Conservation (phyloP, 2,888 invertebrate genomes). For the Apotomis capreana region DNA sequence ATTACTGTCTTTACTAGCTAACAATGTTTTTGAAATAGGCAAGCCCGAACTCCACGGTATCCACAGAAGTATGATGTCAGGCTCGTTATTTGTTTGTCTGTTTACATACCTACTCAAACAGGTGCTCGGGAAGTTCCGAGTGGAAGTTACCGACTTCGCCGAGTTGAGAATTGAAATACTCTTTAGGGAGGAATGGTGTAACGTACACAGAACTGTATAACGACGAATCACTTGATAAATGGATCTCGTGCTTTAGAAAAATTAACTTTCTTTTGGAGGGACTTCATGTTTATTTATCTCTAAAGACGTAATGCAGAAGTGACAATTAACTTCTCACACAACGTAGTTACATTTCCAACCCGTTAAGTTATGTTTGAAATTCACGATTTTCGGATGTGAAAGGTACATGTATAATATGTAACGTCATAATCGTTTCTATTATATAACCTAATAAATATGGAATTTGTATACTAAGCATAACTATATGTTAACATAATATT, state of each 20-base stretch:
- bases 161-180: conserved; percentile 18
- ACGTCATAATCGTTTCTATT: too few relatives aligned
- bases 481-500: too few relatives aligned
- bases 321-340: too few relatives aligned
- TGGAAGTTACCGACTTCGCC: conserved; percentile 9
- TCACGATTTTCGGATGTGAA: too few relatives aligned
- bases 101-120: conserved; percentile 46
- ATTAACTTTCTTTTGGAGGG: not conserved
- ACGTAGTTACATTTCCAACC: too few relatives aligned
- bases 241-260: not conserved
- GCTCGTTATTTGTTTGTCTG: conserved; percentile 50
- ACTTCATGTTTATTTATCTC: not conserved
- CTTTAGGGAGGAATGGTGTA: not conserved
- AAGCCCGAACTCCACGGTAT: not conserved
- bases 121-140: conserved; percentile 44
- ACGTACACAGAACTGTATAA: not conserved
- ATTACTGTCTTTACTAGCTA: too few relatives aligned
- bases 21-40: not conserved
- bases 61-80: conserved; percentile 32
- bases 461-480: too few relatives aligned
- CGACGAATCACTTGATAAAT: not conserved
- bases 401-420: too few relatives aligned
- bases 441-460: too few relatives aligned
- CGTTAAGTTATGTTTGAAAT: too few relatives aligned
- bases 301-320: too few relatives aligned